Percentiles rank a stretch among this genome's conserved stretches.
Conservation (phyloP, 2,797 vertebrate species). For the Argyrosomus regius region DNA sequence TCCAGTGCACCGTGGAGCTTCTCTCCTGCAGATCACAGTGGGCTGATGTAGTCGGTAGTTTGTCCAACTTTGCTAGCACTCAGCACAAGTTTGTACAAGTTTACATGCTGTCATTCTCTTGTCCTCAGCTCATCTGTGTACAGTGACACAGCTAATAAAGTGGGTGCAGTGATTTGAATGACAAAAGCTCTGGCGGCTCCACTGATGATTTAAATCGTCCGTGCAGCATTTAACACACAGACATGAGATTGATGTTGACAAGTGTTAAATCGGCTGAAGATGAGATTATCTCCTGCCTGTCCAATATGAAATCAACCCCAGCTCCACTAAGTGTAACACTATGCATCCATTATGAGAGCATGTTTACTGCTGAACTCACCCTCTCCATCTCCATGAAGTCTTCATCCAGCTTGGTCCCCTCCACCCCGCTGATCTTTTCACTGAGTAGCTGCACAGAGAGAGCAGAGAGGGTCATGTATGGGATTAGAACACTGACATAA, state of each 20-base stretch:
- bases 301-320: not conserved
- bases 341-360: not conserved
- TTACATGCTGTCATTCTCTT: no score
- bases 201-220: not conserved
- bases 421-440: constrained; percentile 95
- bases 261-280: no score
- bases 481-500: not conserved
- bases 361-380: constrained; percentile 82
- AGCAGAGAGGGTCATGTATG: constrained; percentile 12
- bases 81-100: no score
- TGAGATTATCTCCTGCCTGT: not conserved
- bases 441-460: constrained; percentile 89
- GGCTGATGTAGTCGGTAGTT: no score
- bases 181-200: not conserved
- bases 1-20: no score
- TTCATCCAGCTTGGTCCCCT: constrained; percentile 94
- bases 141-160: not conserved
- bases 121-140: no score
- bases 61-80: not conserved
- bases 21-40: no score
- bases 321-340: not conserved
- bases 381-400: constrained; percentile 96
- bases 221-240: not conserved
- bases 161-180: no score
- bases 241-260: not conserved